These are phyloP conservation scores for Allygus modestus DNA, from an alignment of 2,888 invertebrate genomes.

Conservation along the genomic window DNA sequence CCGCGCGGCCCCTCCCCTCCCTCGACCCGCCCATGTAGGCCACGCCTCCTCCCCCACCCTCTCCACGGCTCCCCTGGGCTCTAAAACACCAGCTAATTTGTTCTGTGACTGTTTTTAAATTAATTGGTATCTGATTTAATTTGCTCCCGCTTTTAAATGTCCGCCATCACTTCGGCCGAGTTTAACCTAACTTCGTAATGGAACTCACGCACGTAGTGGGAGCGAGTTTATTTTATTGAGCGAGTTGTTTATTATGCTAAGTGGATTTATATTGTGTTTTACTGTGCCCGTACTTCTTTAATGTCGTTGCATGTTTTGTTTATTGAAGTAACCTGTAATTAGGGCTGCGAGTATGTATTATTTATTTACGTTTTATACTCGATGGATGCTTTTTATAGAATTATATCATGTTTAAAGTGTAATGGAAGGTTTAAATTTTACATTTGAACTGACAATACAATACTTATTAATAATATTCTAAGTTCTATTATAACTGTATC, in stretches of 20 bases:
- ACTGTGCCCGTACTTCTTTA: background rate
- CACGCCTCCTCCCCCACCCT: constrained; percentile 56
- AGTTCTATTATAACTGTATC: no score
- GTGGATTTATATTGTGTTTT: background rate
- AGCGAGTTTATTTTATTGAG: constrained; percentile 25
- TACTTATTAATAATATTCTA: no score
- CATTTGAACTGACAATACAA: no score
- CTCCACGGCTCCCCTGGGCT: background rate
- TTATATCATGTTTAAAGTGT: no score
- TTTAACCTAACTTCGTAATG: constrained; percentile 55
- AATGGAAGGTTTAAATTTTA: no score
- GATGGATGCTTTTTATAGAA: no score
- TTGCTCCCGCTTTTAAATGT: constrained; percentile 57
- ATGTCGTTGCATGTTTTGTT: background rate
- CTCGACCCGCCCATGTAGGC: constrained; percentile 29
- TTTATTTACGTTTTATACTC: no score
- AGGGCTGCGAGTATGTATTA: no score
- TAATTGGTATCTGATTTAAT: constrained; percentile 63
- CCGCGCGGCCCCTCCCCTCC: constrained; percentile 46
- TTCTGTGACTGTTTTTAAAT: constrained; percentile 60
- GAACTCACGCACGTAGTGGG: constrained; percentile 1
- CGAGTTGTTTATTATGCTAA: background rate
- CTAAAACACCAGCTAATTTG: constrained; percentile 61
- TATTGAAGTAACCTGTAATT: no score
- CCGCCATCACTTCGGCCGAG: constrained; percentile 46